phyloP scores from a whole-genome alignment of 2,888 invertebrate genomes.

The Autographa pulchrina region DNA sequence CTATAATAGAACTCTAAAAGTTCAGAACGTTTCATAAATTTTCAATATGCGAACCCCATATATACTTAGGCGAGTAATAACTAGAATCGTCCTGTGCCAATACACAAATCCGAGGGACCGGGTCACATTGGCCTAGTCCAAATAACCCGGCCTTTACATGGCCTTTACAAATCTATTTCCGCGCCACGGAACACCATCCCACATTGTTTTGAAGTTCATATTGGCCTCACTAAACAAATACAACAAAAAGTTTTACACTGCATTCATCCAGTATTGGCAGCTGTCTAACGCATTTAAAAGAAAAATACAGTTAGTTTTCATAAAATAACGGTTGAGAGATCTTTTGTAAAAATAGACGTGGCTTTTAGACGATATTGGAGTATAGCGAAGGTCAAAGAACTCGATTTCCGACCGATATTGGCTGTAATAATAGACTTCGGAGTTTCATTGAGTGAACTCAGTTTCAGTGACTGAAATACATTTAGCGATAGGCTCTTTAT shows the following conservation, averaged over 20 bases:
- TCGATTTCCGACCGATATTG: neutral
- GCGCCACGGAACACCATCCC: constrained; percentile 15
- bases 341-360: neutral
- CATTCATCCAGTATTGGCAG: constrained; percentile 41
- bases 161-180: constrained; percentile 21
- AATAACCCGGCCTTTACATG: constrained; percentile 1
- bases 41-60: neutral
- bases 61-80: neutral
- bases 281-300: constrained; percentile 38
- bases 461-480: neutral
- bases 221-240: constrained; percentile 42
- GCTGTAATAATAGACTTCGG: neutral
- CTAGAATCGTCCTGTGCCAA: neutral
- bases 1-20: too few species aligned
- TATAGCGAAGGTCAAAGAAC: neutral
- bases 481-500: too few species aligned
- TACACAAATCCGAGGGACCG: neutral
- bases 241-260: constrained; percentile 26
- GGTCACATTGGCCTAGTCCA: neutral
- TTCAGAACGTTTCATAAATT: neutral
- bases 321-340: constrained; percentile 20
- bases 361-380: constrained; percentile 3
- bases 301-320: constrained; percentile 29
- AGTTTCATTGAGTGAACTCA: neutral
- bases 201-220: constrained; percentile 25